Conservation (phyloP, 2,888 invertebrate species). For the Hypselothyrea guttata region DNA sequence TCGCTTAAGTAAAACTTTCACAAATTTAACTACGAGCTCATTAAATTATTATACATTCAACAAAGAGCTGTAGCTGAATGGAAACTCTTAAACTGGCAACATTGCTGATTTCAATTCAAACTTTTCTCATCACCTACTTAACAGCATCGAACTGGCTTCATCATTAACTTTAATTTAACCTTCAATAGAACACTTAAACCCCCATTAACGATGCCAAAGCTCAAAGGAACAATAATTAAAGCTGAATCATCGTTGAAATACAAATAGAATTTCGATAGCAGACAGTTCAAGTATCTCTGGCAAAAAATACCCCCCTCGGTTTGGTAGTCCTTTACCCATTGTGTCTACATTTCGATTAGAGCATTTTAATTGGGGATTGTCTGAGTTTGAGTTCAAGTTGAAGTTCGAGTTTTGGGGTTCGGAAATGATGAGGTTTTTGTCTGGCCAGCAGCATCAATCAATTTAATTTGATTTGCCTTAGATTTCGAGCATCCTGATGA, state of each 20-base stretch:
- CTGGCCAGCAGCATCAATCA: conserved; percentile 34
- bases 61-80: too few species aligned
- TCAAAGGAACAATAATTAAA: conserved; percentile 56
- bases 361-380: conserved; percentile 37
- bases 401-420: background rate
- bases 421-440: background rate
- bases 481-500: conserved; percentile 23
- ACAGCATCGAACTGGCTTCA: conserved; percentile 9
- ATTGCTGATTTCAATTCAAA: too few species aligned
- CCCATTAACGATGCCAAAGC: conserved; percentile 14
- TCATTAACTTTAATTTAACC: conserved; percentile 67
- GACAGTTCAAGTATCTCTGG: conserved; percentile 36
- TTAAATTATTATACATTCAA: too few species aligned
- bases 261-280: conserved; percentile 30
- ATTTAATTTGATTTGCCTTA: conserved; percentile 16
- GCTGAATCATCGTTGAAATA: conserved; percentile 48
- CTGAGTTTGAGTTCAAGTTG: background rate
- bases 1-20: too few species aligned
- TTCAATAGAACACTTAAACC: conserved; percentile 47
- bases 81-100: conserved; percentile 1
- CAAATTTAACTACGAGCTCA: too few species aligned
- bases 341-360: conserved; percentile 23
- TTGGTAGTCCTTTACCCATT: conserved; percentile 19
- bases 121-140: conserved; percentile 10
- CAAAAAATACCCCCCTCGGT: background rate